Percentiles rank a stretch among this genome's conserved stretches.
Conservation (phyloP, 2,113 vertebrate species). For the Psammodynastes pulverulentus region DNA sequence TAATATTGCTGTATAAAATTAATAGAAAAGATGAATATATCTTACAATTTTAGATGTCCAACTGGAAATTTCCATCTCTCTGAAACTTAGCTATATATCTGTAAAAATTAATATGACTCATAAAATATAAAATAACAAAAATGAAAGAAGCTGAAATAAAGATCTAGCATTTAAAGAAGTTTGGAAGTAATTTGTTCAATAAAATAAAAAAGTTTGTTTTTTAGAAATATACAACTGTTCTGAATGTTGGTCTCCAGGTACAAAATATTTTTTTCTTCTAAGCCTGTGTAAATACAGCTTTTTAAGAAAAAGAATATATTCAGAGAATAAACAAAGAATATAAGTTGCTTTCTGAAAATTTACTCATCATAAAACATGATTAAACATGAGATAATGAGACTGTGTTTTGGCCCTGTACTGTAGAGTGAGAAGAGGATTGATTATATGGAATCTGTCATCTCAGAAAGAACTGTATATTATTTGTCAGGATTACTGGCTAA, state of each 20-base stretch:
- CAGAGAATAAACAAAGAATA: not conserved
- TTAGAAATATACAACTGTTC: not conserved
- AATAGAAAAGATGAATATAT: not conserved
- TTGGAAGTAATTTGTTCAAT: not conserved
- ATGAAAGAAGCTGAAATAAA: not conserved
- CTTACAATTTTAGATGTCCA: not conserved
- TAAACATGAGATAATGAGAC: constrained; percentile 36
- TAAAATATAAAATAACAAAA: not conserved
- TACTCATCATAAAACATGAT: constrained; percentile 33
- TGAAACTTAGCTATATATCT: not conserved
- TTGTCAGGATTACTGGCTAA: constrained; percentile 39
- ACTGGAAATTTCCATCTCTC: not conserved
- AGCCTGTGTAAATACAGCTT: not conserved
- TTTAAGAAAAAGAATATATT: not conserved
- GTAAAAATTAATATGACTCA: not conserved
- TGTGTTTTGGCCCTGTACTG: constrained; percentile 15
- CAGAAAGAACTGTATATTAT: constrained; percentile 29
- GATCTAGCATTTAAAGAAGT: not conserved
- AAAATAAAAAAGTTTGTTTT: not conserved
- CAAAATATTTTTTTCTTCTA: not conserved
- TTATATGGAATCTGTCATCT: constrained; percentile 35
- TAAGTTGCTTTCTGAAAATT: constrained; percentile 16
- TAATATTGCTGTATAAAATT: not conserved
- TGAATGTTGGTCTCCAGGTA: not conserved
- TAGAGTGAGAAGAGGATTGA: constrained; percentile 32